Conservation (phyloP, 1,140 invertebrate species). For the Limonius californicus region DNA sequence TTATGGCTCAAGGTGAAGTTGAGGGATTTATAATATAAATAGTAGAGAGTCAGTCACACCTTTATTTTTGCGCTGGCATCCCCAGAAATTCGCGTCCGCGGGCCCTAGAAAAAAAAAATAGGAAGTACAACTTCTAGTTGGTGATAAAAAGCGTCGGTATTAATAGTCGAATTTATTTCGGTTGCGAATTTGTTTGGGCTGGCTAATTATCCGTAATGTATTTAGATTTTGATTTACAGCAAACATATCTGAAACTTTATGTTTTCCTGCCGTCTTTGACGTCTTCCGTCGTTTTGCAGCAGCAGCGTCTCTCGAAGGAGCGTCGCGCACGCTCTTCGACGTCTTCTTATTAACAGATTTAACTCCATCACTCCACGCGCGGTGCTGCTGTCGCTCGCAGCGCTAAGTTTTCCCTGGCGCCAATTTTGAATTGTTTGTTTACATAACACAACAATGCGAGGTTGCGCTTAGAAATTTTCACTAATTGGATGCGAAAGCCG, state of each 20-base stretch:
- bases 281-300: neutral
- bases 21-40: neutral
- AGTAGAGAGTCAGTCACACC: neutral
- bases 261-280: neutral
- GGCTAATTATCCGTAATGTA: neutral
- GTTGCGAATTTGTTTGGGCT: too few species aligned
- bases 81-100: neutral
- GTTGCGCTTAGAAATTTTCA: too few species aligned
- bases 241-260: neutral
- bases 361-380: constrained; percentile 17
- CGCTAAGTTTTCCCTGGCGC: neutral
- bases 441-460: neutral
- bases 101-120: neutral
- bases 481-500: too few species aligned
- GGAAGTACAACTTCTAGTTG: neutral
- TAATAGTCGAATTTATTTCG: too few species aligned
- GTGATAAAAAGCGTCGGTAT: too few species aligned
- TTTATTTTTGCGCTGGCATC: neutral
- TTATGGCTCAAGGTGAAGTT: neutral
- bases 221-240: neutral
- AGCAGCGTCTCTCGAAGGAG: constrained; percentile 1
- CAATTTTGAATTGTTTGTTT: constrained; percentile 20
- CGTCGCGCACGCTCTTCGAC: constrained; percentile 18
- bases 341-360: constrained; percentile 19
- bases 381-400: constrained; percentile 16